Base-by-base conservation (phyloP, 2,797 vertebrate species). In the Siniperca undulata region DNA sequence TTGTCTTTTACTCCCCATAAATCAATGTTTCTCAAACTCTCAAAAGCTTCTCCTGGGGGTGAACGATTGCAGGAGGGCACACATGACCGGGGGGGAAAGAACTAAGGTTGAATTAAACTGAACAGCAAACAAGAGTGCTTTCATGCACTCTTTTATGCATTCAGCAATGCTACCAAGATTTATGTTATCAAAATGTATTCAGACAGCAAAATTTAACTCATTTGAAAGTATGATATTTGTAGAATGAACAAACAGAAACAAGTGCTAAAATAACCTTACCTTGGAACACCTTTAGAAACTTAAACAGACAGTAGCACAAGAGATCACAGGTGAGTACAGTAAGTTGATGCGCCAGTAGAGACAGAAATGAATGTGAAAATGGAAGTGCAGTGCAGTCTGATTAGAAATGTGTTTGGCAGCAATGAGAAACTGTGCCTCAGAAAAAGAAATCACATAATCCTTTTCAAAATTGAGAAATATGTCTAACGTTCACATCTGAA, bases 241-340 rank as follows among this genome's bases (percentile, higher is more conserved):
- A n/a, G 46, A 58, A 48, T 71, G n/a, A 61, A 61, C 19, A 70
- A 62, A 59, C 56, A n/a, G 14, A 69, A 72, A 67, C 11, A 56
- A 42, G 46, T 34, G 34, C 50, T 69, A 7, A 56, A 70, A 17
- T 68, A 42, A 64, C 24, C 20, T 53, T 12, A 48, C 19, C 36
- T 44, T 7, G 2, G 46, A 66, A 40, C 30, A 53, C 55, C 55
- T 65, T 76, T 20, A 48, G 69, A 64, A 38, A 55, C 40, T 60
- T 14, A 24, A 61, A 44, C 27, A 14, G 20, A 44, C 42, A 55
- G 17, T 24, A 40, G 19, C n/a, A 27, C 44, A 77, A 27, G 38
- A 80, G 13, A 56, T 82, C 68, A 70, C 65, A 76, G 65, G 72
- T 70, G 42, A 48, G 53, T 82, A 52, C 40, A 82, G 56, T 68